Percentiles rank a stretch among this genome's conserved stretches.
phyloP scores from a whole-genome alignment of 2,888 invertebrate genomes.

The Plagodis dolabraria region DNA sequence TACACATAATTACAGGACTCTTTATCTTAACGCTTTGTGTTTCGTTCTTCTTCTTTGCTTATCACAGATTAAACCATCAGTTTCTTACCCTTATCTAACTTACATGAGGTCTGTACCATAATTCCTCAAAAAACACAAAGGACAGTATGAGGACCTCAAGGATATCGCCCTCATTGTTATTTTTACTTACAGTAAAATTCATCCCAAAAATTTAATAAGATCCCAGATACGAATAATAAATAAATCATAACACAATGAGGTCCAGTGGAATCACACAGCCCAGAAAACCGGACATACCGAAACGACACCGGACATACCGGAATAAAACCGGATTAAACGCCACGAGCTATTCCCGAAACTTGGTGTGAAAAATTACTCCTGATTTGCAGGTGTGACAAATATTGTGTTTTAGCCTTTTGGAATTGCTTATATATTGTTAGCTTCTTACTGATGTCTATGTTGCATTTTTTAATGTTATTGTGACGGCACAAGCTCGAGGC shows the following conservation, averaged over 20 bases:
- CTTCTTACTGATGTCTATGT: not conserved
- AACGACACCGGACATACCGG: slow-evolving; percentile 8
- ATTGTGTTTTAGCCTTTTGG: slow-evolving; percentile 8
- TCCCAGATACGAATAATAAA: slow-evolving; percentile 28
- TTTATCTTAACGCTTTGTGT: too few species aligned
- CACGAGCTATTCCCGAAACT: slow-evolving; percentile 17
- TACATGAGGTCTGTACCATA: too few species aligned
- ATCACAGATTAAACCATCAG: too few species aligned
- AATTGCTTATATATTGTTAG: not conserved
- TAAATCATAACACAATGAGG: slow-evolving; percentile 33
- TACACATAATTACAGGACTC: too few species aligned
- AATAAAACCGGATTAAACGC: slow-evolving; percentile 26
- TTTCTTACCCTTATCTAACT: too few species aligned
- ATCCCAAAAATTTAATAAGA: slow-evolving; percentile 17
- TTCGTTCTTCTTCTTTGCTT: too few species aligned
- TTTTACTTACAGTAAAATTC: not conserved
- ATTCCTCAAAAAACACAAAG: too few species aligned
- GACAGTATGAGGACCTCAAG: too few species aligned
- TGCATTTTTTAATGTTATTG: too few species aligned
- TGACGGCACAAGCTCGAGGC: too few species aligned
- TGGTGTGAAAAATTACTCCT: slow-evolving; percentile 28
- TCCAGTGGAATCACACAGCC: slow-evolving; percentile 29
- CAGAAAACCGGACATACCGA: slow-evolving; percentile 15
- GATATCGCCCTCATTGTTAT: not conserved
- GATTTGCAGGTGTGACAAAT: slow-evolving; percentile 18